A percentile compares a stretch with the other conserved stretches of the same genome.
Conservation (phyloP, 2,113 vertebrate genomes). For the Amphiprion ocellaris region DNA sequence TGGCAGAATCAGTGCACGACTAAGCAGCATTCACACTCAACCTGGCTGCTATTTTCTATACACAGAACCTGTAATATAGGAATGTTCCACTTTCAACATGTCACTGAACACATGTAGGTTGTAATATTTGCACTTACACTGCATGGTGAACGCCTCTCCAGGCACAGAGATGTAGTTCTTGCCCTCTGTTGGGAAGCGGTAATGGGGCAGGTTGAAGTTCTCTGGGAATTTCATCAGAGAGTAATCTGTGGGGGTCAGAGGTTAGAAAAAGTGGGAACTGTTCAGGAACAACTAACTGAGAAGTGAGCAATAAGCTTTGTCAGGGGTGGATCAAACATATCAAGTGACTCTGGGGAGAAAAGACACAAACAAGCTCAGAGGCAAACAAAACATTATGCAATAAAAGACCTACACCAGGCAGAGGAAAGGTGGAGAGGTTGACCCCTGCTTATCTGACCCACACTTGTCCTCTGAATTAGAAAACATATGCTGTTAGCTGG, state of each 20-base stretch:
- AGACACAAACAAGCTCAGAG: slow-evolving; percentile 30
- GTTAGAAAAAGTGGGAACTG: slow-evolving; percentile 30
- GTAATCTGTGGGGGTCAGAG: slow-evolving; percentile 86
- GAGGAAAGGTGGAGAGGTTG: slow-evolving; percentile 21
- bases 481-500: slow-evolving; percentile 65
- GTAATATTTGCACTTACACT: slow-evolving; percentile 84
- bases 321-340: slow-evolving; percentile 41
- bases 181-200: slow-evolving; percentile 91
- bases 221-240: slow-evolving; percentile 87
- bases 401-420: slow-evolving; percentile 23
- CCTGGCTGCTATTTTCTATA: slow-evolving; percentile 28
- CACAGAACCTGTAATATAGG: slow-evolving; percentile 9
- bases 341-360: slow-evolving; percentile 4
- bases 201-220: slow-evolving; percentile 84
- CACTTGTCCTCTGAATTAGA: slow-evolving; percentile 36
- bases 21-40: slow-evolving; percentile 54
- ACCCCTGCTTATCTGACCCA: slow-evolving; percentile 41
- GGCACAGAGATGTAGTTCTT: slow-evolving; percentile 93
- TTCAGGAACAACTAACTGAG: slow-evolving; percentile 19
- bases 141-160: slow-evolving; percentile 87
- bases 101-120: slow-evolving; percentile 18
- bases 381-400: slow-evolving; percentile 55
- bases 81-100: slow-evolving; percentile 6
- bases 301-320: slow-evolving; percentile 13
- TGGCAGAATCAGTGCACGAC: slow-evolving; percentile 61